phyloP scores from a whole-genome alignment of 2,113 vertebrate genomes.

The Salminus brasiliensis region DNA sequence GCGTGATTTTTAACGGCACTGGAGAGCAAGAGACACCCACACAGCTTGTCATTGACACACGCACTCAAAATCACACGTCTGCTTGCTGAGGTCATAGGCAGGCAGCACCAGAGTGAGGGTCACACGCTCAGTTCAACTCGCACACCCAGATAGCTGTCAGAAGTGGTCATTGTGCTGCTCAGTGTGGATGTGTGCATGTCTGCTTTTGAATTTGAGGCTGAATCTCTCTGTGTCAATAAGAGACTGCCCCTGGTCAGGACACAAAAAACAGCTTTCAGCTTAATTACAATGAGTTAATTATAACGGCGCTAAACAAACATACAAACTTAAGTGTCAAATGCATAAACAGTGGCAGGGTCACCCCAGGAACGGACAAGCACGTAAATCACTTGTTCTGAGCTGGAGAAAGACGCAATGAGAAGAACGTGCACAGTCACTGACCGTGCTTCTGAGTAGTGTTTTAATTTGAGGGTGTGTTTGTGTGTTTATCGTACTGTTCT shows the following conservation, averaged over 20 bases:
- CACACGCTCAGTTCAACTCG: background rate
- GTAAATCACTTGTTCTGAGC: background rate
- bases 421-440: background rate
- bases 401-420: background rate
- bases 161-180: constrained; percentile 3
- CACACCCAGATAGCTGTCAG: constrained; percentile 40
- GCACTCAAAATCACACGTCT: background rate
- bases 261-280: background rate
- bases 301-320: background rate
- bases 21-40: background rate
- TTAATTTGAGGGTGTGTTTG: constrained; percentile 16
- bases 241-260: constrained; percentile 8
- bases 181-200: background rate
- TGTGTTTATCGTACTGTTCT: background rate
- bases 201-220: constrained; percentile 28
- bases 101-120: constrained; percentile 39
- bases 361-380: background rate
- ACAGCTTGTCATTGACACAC: constrained; percentile 12
- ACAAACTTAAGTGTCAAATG: background rate
- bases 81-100: constrained; percentile 40
- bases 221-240: background rate
- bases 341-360: background rate
- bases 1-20: background rate
- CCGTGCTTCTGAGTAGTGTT: background rate
- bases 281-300: background rate